These are phyloP conservation scores for Dendrocopos noguchii DNA, from an alignment of 2,113 vertebrate genomes.

Conservation along the genomic window DNA sequence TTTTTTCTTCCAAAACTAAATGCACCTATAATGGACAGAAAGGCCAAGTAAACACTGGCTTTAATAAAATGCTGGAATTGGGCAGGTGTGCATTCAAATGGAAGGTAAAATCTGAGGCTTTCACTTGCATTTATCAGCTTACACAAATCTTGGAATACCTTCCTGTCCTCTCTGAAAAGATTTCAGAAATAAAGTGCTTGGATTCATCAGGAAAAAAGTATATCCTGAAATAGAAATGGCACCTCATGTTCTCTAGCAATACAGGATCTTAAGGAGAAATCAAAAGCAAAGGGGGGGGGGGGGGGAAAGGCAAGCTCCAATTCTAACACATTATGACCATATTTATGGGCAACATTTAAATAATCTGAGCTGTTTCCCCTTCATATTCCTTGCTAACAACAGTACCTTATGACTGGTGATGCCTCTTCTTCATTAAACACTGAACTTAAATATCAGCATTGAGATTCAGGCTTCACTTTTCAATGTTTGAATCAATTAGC, in stretches of 20 bases:
- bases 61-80: background rate
- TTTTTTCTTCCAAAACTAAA: background rate
- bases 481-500: background rate
- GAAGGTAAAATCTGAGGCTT: background rate
- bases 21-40: background rate
- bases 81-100: background rate
- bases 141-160: background rate
- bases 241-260: background rate
- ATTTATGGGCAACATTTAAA: background rate
- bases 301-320: background rate
- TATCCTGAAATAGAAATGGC: conserved; percentile 3
- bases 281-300: background rate
- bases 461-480: background rate
- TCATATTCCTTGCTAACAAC: background rate
- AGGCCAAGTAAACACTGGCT: background rate
- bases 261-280: background rate
- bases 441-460: background rate
- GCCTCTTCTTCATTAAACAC: background rate
- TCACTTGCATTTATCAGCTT: background rate
- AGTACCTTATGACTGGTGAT: background rate
- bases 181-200: background rate
- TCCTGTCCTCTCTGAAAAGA: background rate
- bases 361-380: background rate
- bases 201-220: background rate
- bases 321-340: background rate